Conservation (phyloP, 1,140 invertebrate species). For the Macrosteles quadrilineatus region DNA sequence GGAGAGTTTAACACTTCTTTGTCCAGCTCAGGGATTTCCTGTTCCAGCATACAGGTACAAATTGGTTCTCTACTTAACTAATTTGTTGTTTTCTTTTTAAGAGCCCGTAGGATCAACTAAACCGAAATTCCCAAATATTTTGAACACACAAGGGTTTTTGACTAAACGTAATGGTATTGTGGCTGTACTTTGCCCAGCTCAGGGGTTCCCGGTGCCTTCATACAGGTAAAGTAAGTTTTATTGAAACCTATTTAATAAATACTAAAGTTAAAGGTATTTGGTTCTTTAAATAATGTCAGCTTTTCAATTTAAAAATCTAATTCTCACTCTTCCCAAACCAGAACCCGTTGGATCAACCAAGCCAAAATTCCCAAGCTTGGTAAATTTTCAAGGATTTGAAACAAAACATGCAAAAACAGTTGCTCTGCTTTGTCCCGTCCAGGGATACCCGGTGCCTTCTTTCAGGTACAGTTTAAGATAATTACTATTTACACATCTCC, state of each 20-base stretch:
- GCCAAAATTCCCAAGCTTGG: conserved; percentile 53
- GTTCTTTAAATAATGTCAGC: too few species aligned
- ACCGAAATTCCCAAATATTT: conserved; percentile 54
- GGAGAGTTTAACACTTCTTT: conserved; percentile 58
- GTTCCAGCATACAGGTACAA: conserved; percentile 61
- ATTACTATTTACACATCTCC: conserved; percentile 50
- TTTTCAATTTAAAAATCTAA: too few species aligned
- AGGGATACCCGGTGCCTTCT: conserved; percentile 65
- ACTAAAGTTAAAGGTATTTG: not conserved
- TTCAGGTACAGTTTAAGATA: conserved; percentile 63
- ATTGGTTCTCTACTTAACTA: not conserved
- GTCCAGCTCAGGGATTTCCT: conserved; percentile 66
- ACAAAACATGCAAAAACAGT: conserved; percentile 47
- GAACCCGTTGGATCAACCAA: conserved; percentile 71
- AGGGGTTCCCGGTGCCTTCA: conserved; percentile 66
- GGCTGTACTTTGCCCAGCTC: conserved; percentile 63
- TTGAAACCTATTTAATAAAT: not conserved
- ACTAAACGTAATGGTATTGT: conserved; percentile 51
- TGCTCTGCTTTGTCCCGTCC: conserved; percentile 68
- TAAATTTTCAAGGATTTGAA: conserved; percentile 34
- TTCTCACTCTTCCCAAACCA: too few species aligned
- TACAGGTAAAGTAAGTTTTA: conserved; percentile 62
- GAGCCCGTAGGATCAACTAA: conserved; percentile 57
- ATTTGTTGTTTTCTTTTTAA: conserved; percentile 38
- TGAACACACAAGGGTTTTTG: conserved; percentile 7